phyloP scores from a whole-genome alignment of 2,113 vertebrate species.

The Parotia lawesii region DNA sequence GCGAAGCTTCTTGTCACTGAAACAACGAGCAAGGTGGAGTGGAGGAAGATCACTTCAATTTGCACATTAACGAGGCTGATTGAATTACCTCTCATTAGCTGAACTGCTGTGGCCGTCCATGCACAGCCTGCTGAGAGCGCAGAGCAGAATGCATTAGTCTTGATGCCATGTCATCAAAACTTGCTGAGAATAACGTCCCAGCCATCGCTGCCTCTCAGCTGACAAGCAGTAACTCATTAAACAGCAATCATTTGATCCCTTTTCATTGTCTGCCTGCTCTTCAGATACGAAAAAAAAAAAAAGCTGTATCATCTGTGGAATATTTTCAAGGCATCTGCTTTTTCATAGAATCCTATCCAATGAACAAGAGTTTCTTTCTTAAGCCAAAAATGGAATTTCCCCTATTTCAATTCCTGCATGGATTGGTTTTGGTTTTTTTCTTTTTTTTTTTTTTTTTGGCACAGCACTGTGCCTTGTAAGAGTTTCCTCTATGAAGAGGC shows the following conservation, averaged over 20 bases:
- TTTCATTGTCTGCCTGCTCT: not conserved
- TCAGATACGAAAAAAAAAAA: not conserved
- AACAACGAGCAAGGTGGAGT: not conserved
- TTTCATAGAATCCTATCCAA: not conserved
- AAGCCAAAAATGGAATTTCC: not conserved
- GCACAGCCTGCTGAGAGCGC: not conserved
- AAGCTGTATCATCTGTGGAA: fast-evolving
- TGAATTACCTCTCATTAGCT: not conserved
- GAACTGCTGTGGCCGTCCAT: not conserved
- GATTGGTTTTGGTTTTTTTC: not conserved
- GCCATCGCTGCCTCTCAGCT: not conserved
- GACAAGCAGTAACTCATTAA: not conserved
- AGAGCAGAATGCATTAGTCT: not conserved
- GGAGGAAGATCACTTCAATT: not conserved
- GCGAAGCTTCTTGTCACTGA: not conserved
- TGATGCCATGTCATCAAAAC: not conserved
- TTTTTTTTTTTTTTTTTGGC: not conserved
- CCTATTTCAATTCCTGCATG: not conserved
- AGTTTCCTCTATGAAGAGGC: not conserved
- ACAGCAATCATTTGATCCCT: not conserved
- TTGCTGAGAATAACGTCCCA: not conserved
- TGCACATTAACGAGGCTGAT: not conserved
- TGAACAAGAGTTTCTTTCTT: not conserved
- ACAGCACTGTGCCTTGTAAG: not conserved
- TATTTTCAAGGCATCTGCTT: not conserved